Base-by-base conservation (phyloP, 1,140 invertebrate genomes). In the Bombus picipes region DNA sequence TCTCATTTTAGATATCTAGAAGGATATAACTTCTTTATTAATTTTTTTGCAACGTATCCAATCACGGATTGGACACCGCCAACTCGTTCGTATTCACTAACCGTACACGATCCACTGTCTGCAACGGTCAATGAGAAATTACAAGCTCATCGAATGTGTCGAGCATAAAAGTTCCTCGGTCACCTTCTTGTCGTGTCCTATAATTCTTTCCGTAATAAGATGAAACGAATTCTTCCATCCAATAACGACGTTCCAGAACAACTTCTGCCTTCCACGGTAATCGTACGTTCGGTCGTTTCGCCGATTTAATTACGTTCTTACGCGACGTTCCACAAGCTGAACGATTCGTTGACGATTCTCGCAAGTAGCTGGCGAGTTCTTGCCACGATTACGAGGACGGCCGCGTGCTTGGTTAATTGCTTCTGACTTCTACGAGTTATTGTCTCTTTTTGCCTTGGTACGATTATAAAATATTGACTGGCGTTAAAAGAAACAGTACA, bases 271-370 rank as follows among this genome's bases (percentile, higher is more conserved):
- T 32, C 28, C 34, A 25, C 39, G 10, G 15, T 70, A 74, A 83
- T 76, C 37, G 62, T n/a, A 10, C 72, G 25, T 75, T 47, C 59
- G 47, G 53, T 43, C 62, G 59, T 68, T 57, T 41, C 32, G 47
- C 28, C 22, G 47, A 65, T 77, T 83, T 83, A 83, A 83, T 83
- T 83, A 83, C 81, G 62, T 83, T 83, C 68, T 83, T 83, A n/a
- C 8, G 25, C 43, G 28, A 28, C 18, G 13, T 47, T 28, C 57
- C 10, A 10, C 37, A 28, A 34, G 47, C 72, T 32, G 15, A 25
- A 5, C 39, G 81, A 83, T 83, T 77, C 37, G 74, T 77, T 70
- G 81, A 77, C 81, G 57, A 83, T 77, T 66, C 81, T 77, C 74
- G 81, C 43, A 9, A 34, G 28, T 8, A 32, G n/a, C 37, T 6